Base-by-base conservation (phyloP, 2,797 vertebrate species). In the Sphaeramia orbicularis region DNA sequence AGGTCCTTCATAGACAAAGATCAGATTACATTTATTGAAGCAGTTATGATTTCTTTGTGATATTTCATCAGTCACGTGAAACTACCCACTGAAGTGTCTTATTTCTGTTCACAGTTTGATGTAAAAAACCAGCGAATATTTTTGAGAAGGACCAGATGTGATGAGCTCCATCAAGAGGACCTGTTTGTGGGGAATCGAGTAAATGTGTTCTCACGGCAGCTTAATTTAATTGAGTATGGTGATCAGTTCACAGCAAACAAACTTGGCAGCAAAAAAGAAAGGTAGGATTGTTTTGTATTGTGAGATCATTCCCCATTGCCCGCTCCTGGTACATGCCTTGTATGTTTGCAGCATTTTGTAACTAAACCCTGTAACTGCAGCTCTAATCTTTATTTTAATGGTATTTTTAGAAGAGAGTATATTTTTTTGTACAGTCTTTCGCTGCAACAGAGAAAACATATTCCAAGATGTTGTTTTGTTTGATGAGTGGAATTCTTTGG, bases 111-210 rank as follows among this genome's bases (percentile, higher is more conserved):
- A 16, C 84, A 99, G 98, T 96, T 96, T 78, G 97, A 99, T 21
- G 84, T 98, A 37, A 99, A 99, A 91, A 97, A 97, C 80, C 97
- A 93, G 43, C 93, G 95, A 14, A 93, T 87, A 21, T 99, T 99
- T 79, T 84, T 99, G 80, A 95, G 93, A 72, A 90, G 95, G 78
- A 98, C 95, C 43, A 96, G 89, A 77, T 97, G 96, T 18, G 94
- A 96, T 0, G 88, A 89, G 19, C 64, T 99, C 7, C 92, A 90
- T 35, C 85, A 91, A 7, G 95, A 97, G 71, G 96, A 99, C 85
- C 90, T 99, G 43, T 99, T 97, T 36, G 87, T 99, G 60, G 97
- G 97, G 73, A 98, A 95, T 85, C 95, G 94, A 63, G 94, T 99
- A 36, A 96, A 92, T 2, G 63, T 99, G 5, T 97, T 97, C 81